Base-by-base conservation (phyloP, 2,797 vertebrate genomes). In the Phoxinus dragarum region DNA sequence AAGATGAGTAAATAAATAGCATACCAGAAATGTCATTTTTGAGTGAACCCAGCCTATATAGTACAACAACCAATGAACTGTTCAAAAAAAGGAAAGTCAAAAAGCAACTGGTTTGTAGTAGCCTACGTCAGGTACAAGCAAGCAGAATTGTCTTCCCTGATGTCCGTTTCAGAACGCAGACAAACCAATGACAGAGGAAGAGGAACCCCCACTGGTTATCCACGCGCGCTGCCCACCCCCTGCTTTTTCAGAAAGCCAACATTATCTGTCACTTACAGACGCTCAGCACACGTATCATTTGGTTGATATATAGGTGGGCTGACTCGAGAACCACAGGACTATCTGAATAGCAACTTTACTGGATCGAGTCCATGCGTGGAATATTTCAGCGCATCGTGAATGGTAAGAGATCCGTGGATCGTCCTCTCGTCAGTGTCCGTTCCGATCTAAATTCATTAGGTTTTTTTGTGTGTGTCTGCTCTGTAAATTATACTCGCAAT, bases 221-320 rank as follows among this genome's bases (percentile, higher is more conserved):
- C 68, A 52, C 38, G 75, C 83, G 67, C 38, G 67, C 34, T 84
- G 49, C 86, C 86, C 79, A 79, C 80, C 84, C 84, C 80, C 44
- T 73, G 73, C 87, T 56, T 78, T 69, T 19, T 47, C 83, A 82
- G 64, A 87, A 72, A 66, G 49, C 67, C 84, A 79, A 44, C 84
- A 61, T 78, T 21, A 56, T 77, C 66, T 82, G 84, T 80, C 80
- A 44, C 21, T 80, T 78, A 80, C 66, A 69, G 49, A 54, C 34
- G 67, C 72, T 64, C 49, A 49, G 59, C 56, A 31, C 74, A 16
- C 68, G 23, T 47, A n/a, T 66, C 56, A 21, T 40, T 79, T 56
- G 82, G 44, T 5, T 72, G 19, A 36, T 36, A 44, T 44, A 61
- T 49, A 49, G 42, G 36, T 81, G 67, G 16, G 16, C 52, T 56